Base-by-base conservation (phyloP, 2,888 invertebrate species). In the Sphaerolaimus hirsutus region DNA sequence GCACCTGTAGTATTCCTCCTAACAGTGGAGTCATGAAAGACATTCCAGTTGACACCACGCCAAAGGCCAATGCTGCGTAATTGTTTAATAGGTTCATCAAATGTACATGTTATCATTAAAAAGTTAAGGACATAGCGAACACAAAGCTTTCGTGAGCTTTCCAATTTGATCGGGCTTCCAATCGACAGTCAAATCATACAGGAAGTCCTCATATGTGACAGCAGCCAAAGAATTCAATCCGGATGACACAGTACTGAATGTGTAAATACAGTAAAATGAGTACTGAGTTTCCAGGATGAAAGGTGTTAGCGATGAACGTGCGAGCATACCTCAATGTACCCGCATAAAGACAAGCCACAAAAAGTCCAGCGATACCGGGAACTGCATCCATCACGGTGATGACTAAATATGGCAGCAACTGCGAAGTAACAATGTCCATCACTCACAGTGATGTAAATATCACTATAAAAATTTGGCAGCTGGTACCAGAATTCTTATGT, bases 161-260 rank as follows among this genome's bases (percentile, higher is more conserved):
- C n/a, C n/a, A n/a, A n/a, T n/a, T n/a, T n/a, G n/a, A n/a, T n/a
- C n/a, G n/a, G n/a, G n/a, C n/a, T n/a, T n/a, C n/a, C n/a, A n/a
- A n/a, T n/a, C n/a, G n/a, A n/a, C n/a, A n/a, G n/a, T n/a, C n/a
- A n/a, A n/a, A n/a, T n/a, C n/a, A 23, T 44, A 36, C 3, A 50
- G 27, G 21, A 50, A 50, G 29, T 50, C 49, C 37, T 50, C 50
- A 44, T 49, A 50, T 2, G 26, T 21, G n/a, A 50, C 49, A 2
- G 50, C 48, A 21, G 50, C 42, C 14, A 46, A 22, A 2, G 50
- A 50, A 26, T 50, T 50, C 14, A 50, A 25, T 22, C 49, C 44
- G 4, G 43, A 48, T 14, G 50, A 50, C n/a, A 50, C 38, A n/a
- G 49, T 50, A 42, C 50, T 50, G 29, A 44, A 44, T n/a, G n/a